Evolutionary conservation across 2,888 invertebrate genomes (phyloP).

Genomic region (Lithophane leautieri): DNA sequence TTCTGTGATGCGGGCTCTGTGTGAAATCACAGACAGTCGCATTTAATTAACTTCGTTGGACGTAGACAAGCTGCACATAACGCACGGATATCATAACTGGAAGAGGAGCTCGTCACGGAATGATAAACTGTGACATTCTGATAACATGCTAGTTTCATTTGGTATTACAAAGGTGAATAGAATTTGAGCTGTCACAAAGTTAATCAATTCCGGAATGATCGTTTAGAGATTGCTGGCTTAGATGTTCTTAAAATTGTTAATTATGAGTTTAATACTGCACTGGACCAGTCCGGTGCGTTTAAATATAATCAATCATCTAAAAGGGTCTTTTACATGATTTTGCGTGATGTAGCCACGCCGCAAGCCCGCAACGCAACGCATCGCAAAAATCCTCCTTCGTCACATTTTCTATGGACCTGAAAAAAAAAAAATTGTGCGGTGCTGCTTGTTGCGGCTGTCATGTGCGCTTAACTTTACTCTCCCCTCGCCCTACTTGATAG

Average conservation of each 20-base stretch:
- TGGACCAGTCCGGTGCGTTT: not conserved
- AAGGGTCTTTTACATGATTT: too few relatives aligned
- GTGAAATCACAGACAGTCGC: not conserved
- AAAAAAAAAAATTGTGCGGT: too few relatives aligned
- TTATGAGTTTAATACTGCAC: not conserved
- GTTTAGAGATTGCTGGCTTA: not conserved
- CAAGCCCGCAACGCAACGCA: too few relatives aligned
- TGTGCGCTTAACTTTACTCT: not conserved
- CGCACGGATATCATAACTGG: not conserved
- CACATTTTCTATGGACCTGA: too few relatives aligned
- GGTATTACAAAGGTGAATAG: too few relatives aligned
- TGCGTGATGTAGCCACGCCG: not conserved
- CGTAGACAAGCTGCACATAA: not conserved
- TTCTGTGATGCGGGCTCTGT: not conserved
- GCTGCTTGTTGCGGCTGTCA: not conserved
- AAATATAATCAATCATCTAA: not conserved
- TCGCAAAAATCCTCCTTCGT: too few relatives aligned
- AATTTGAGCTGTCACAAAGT: not conserved
- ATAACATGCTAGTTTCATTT: not conserved
- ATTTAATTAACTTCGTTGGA: not conserved
- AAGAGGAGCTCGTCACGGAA: not conserved
- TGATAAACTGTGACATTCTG: constrained; percentile 4
- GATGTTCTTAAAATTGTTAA: not conserved
- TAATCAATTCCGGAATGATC: not conserved
- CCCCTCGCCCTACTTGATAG: not conserved